phyloP scores from a whole-genome alignment of 1,140 invertebrate species.

The Holcopasites calliopsidis region DNA sequence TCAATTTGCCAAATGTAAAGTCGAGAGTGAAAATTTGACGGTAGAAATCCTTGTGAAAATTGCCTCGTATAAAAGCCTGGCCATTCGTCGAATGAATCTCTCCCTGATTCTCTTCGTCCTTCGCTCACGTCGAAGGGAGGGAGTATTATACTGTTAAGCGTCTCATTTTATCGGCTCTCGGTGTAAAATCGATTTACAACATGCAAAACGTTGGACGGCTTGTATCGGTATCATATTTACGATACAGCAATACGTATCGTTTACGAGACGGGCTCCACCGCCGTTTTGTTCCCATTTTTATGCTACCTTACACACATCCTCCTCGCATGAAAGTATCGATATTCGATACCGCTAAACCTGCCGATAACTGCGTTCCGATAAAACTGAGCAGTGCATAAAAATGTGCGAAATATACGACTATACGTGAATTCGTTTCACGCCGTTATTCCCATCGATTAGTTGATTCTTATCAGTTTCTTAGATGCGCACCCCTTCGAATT shows the following conservation, averaged over 20 bases:
- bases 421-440: conserved; percentile 12
- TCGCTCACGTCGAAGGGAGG: neutral
- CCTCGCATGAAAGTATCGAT: conserved; percentile 23
- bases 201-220: conserved; percentile 25
- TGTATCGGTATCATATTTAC: conserved; percentile 44
- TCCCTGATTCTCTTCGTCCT: neutral
- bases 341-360: conserved; percentile 28
- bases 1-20: too few relatives aligned
- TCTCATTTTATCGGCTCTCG: conserved; percentile 25
- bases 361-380: conserved; percentile 42
- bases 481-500: too few relatives aligned
- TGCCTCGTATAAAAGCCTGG: neutral
- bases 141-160: conserved; percentile 17
- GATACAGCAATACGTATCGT: conserved; percentile 31
- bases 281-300: conserved; percentile 36
- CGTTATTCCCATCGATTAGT: conserved; percentile 21
- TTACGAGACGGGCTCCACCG: conserved; percentile 17
- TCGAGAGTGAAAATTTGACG: neutral
- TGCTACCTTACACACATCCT: conserved; percentile 25
- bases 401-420: too few relatives aligned
- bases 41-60: neutral
- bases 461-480: conserved; percentile 3
- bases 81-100: conserved; percentile 13
- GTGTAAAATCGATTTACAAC: conserved; percentile 44
- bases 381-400: conserved; percentile 32